These are phyloP conservation scores for Fulmarus glacialis DNA, from an alignment of 2,113 vertebrate genomes.

Conservation along the genomic window DNA sequence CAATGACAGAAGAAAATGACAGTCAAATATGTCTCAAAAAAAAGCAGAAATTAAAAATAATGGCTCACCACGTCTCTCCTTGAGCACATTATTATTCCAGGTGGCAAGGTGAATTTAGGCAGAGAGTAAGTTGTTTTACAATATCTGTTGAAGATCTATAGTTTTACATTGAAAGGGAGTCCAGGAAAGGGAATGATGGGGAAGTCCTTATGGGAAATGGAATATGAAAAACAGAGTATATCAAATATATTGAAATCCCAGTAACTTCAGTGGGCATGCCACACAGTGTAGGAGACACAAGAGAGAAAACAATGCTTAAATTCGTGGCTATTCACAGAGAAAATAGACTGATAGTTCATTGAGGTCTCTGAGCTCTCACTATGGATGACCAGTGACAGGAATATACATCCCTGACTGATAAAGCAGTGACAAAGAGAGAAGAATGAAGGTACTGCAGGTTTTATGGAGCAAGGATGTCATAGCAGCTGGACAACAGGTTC, in stretches of 20 bases:
- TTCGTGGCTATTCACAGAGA: neutral
- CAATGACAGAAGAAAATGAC: neutral
- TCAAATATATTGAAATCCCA: neutral
- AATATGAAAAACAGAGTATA: neutral
- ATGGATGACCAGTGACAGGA: neutral
- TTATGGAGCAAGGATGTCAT: neutral
- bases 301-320: neutral
- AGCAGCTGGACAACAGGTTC: neutral
- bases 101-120: neutral
- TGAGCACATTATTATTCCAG: neutral
- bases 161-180: neutral
- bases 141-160: neutral
- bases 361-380: neutral
- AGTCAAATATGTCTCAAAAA: neutral
- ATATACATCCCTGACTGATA: neutral
- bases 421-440: neutral
- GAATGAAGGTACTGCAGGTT: neutral
- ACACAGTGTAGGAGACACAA: neutral
- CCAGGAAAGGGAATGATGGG: neutral
- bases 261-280: neutral
- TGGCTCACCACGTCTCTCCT: neutral
- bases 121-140: neutral
- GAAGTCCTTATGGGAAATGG: neutral
- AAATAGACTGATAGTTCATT: neutral
- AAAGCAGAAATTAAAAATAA: neutral